A percentile compares a stretch with the other conserved stretches of the same genome.
Evolutionary conservation across 2,113 vertebrate genomes (phyloP).

Genomic region (Pseudorhombus dupliciocellatus): DNA sequence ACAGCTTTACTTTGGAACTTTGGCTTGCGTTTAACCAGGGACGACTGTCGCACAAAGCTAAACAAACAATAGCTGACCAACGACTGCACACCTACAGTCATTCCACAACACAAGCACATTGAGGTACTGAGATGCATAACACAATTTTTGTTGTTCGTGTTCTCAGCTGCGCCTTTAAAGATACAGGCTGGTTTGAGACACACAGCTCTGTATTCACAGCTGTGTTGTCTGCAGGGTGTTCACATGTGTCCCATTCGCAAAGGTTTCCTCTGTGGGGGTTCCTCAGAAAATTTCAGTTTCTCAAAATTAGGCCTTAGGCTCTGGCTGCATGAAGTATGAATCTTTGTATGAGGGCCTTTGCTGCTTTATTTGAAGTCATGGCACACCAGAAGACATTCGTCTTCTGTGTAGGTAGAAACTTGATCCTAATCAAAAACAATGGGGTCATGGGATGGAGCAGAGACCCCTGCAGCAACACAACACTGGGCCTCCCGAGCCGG

Average conservation of each 20-base stretch:
- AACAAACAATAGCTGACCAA: neutral
- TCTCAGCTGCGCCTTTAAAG: slow-evolving; percentile 35
- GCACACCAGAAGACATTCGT: slow-evolving; percentile 27
- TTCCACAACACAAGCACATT: too few relatives aligned
- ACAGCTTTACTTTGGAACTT: neutral
- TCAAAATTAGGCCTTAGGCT: neutral
- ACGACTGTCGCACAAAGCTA: neutral
- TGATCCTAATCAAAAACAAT: slow-evolving; percentile 58
- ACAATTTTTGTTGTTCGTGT: slow-evolving; percentile 1
- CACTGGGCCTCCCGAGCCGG: slow-evolving; percentile 22
- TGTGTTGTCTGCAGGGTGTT: slow-evolving; percentile 25
- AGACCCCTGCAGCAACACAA: slow-evolving; percentile 44
- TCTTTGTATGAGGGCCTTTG: neutral
- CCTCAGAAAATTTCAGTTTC: neutral
- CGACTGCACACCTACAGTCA: neutral
- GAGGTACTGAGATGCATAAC: neutral
- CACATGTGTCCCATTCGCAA: neutral
- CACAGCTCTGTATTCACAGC: slow-evolving; percentile 38
- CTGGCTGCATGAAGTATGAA: neutral
- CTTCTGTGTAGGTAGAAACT: slow-evolving; percentile 28
- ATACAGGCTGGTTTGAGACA: slow-evolving; percentile 21
- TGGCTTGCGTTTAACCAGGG: slow-evolving; percentile 23
- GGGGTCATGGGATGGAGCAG: slow-evolving; percentile 41
- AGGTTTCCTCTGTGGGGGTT: slow-evolving; percentile 1
- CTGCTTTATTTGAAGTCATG: slow-evolving; percentile 5